Base-by-base conservation (phyloP, 2,888 invertebrate species). In the Andrena flavipes region DNA sequence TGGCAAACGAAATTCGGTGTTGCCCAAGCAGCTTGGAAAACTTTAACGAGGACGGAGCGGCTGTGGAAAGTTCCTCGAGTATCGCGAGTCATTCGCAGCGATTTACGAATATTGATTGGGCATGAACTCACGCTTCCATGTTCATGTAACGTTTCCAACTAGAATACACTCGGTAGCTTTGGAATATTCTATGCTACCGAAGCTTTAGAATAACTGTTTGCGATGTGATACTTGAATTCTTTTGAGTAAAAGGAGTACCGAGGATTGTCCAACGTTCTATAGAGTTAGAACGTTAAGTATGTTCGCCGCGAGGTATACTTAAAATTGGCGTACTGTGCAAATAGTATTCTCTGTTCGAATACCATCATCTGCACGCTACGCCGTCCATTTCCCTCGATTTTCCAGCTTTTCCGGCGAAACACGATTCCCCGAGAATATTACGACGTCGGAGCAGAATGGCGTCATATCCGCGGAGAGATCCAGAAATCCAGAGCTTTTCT, bases 401-500 rank as follows among this genome's bases (percentile, higher is more conserved):
- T 51, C 56, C 68, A 35, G n/a, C 4, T 16, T n/a, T 16, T n/a
- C 56, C 68, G 68, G 26, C 7, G 35, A 10, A 64, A 26, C 68
- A 56, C 64, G 59, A 33, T 75, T 54, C 29, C 62, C 1, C 29
- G 59, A 1, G 65, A 67, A 64, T 67, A 70, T 62, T 49, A 63
- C 67, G 10, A 51, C 35, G 30, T n/a, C 33, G 23, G 23, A 33
- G 35, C 16, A 35, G 54, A 63, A 26, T 30, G 30, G 20, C 29
- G 69, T 69, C 33, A 51, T 77, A 77, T 68, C 72, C 77, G 20
- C 35, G 68, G 60, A 26, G 42, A 29, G 74, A 63, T 65, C 48
- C 30, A 63, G 67, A 76, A 70, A 70, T 51, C 33, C 42, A 2
- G 56, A 70, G 64, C 26, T 42, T 79, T 71, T n/a, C n/a, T 8